phyloP scores from a whole-genome alignment of 2,113 vertebrate species.

The Tringa solitaria region DNA sequence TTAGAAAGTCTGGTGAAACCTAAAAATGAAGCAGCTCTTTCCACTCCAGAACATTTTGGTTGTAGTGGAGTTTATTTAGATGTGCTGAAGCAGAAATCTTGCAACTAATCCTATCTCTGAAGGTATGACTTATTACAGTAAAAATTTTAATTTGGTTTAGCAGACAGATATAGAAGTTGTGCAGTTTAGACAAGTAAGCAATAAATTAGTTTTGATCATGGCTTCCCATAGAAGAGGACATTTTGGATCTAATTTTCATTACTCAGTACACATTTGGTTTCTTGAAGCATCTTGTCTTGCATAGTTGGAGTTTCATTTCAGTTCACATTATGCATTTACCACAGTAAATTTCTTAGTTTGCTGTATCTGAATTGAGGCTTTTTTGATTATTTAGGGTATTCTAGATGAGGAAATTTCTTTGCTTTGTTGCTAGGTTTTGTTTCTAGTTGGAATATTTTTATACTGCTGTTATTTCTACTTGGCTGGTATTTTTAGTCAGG shows the following conservation, averaged over 20 bases:
- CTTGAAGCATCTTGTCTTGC: background rate
- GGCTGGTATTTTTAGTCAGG: background rate
- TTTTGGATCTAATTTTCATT: background rate
- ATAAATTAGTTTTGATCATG: background rate
- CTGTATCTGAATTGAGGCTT: background rate
- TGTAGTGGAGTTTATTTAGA: background rate
- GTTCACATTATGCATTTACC: background rate
- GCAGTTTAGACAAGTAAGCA: background rate
- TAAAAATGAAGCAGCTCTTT: background rate
- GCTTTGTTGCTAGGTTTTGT: background rate
- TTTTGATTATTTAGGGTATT: background rate
- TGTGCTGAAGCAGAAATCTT: background rate
- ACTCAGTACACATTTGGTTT: background rate
- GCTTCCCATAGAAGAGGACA: background rate
- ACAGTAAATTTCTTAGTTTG: background rate
- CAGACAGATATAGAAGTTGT: background rate
- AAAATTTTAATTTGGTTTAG: background rate
- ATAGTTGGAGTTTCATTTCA: background rate
- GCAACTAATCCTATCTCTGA: background rate
- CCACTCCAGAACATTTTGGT: background rate
- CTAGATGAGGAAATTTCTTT: background rate
- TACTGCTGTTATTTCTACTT: background rate
- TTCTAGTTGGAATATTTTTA: background rate
- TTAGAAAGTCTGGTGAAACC: background rate
- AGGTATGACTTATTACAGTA: background rate